These are phyloP conservation scores for Bruchidius siliquastri DNA, from an alignment of 2,888 invertebrate genomes.

Conservation along the genomic window DNA sequence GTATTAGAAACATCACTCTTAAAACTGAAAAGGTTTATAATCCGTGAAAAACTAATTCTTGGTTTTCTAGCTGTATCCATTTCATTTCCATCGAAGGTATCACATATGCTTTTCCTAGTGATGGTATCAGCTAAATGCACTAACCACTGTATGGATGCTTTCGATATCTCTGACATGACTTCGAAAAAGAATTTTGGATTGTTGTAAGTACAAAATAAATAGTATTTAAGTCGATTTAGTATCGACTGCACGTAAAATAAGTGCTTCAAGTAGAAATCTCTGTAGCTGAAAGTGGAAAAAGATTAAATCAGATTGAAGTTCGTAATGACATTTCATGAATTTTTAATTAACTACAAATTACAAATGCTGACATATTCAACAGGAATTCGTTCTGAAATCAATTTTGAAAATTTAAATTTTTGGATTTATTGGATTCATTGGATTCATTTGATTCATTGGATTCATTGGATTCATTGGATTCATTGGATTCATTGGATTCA, in stretches of 20 bases:
- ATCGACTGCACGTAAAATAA: slow-evolving; percentile 70
- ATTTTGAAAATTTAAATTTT: no score
- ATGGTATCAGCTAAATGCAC: slow-evolving; percentile 2
- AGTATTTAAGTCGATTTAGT: slow-evolving; percentile 64
- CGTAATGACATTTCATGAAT: no score
- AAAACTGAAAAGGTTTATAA: not conserved
- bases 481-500: no score
- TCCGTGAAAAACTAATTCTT: not conserved
- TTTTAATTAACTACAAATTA: no score
- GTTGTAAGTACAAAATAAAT: slow-evolving; percentile 63
- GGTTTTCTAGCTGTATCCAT: not conserved
- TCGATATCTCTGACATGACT: slow-evolving; percentile 52
- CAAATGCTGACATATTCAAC: no score
- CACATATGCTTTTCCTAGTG: not conserved
- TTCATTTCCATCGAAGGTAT: not conserved
- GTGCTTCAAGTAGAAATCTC: slow-evolving; percentile 72
- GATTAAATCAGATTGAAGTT: not conserved
- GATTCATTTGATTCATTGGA: no score
- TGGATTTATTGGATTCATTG: no score
- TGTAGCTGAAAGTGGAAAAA: slow-evolving; percentile 12
- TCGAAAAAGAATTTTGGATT: slow-evolving; percentile 49
- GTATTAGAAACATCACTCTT: not conserved
- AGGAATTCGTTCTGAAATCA: no score
- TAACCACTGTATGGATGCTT: slow-evolving; percentile 38
- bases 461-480: no score